phyloP scores from a whole-genome alignment of 2,113 vertebrate species.

The Zeus faber region DNA sequence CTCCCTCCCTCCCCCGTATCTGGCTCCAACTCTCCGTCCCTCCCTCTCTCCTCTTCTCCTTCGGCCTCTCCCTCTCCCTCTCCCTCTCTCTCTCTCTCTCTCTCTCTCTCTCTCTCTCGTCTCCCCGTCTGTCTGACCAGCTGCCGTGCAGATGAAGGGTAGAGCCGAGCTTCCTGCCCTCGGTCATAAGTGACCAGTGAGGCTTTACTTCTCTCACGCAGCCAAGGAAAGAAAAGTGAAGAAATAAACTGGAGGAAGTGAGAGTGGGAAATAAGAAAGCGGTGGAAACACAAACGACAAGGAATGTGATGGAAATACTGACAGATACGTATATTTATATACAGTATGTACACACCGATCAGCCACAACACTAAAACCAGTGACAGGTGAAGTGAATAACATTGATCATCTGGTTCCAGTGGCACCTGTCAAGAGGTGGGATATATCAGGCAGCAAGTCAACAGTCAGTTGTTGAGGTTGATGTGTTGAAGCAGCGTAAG shows the following conservation, averaged over 20 bases:
- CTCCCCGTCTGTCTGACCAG: constrained; percentile 22
- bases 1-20: constrained; percentile 1
- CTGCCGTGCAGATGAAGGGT: constrained; percentile 45
- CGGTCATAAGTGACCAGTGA: constrained; percentile 27
- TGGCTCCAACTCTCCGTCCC: background rate
- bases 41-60: background rate
- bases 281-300: too few species aligned
- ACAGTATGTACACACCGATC: too few species aligned
- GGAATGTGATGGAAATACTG: too few species aligned
- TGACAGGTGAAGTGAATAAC: too few species aligned
- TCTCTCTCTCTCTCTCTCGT: background rate
- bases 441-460: too few species aligned
- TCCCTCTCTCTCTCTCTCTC: background rate
- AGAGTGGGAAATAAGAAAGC: background rate
- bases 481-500: too few species aligned
- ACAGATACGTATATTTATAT: too few species aligned
- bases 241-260: background rate
- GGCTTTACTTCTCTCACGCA: background rate
- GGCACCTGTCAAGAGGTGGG: too few species aligned
- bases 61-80: background rate
- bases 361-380: too few species aligned
- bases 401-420: too few species aligned
- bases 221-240: background rate
- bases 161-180: constrained; percentile 24
- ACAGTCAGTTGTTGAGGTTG: too few species aligned